Evolutionary conservation across 2,797 vertebrate genomes (phyloP), one percentile per base, ranked within the genome.

Genomic region (Sylvilagus floridanus): DNA sequence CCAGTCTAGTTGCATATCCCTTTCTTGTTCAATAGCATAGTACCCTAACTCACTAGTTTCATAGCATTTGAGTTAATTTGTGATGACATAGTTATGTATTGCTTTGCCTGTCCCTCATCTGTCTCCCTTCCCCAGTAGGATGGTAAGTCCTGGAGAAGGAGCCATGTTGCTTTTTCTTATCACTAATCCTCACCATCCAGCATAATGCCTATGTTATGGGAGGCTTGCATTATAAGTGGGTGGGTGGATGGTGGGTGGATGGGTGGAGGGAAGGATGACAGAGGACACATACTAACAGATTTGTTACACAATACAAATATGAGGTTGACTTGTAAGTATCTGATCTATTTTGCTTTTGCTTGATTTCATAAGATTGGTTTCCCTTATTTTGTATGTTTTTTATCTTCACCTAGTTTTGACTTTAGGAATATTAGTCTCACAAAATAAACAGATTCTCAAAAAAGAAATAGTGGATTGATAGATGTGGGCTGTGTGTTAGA

Each of bases 1-100:
- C 54, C 22, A 24, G 0, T 17, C 75, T 5, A 8, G 26, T 19
- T 2, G 21, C 6, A 3, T 21, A 57, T 0, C 21, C 16, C 37
- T 13, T 65, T 73, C 28, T 86, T 32, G 35, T 24, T 66, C 57
- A 52, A 26, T 9, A n/a, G 21, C 60, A 17, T 37, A 35, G 78
- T 0, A 17, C n/a, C 28, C 57, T 8, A 47, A n/a, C 17, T 84
- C 9, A 47, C 13, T 8, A 17, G 22, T 28, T 79, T 86, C 52
- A 35, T 0, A 50, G 76, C 24, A 21, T 47, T 47, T 60, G 57
- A 77, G 13, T 12, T 10, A 24, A 60, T 42, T 35, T 16, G 16
- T 30, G 30, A 54, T 2, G n/a, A n/a, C 47, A 68, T 1, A 4
- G 26, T 19, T 78, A 21, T 16, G 7, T 0, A 2, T 13, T 14